Percentiles rank a stretch among this genome's conserved stretches.
phyloP scores from a whole-genome alignment of 2,113 vertebrate species.

The Labeo rohita region DNA sequence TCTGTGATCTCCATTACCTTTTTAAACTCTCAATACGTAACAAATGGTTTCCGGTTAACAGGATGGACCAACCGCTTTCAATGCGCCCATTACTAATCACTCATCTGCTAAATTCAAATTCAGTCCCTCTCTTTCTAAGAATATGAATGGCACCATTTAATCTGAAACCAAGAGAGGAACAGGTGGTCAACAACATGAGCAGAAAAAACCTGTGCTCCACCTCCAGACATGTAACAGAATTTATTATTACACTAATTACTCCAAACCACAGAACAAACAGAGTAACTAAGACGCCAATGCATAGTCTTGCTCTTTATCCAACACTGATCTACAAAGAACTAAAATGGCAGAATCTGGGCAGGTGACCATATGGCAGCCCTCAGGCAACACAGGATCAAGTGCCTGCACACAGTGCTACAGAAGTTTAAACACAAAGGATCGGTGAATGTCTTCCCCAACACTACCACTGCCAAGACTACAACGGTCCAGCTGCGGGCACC shows the following conservation, averaged over 20 bases:
- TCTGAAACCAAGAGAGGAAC: slow-evolving; percentile 40
- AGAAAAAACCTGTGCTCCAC: background rate
- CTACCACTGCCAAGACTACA: background rate
- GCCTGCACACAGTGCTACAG: slow-evolving; percentile 4
- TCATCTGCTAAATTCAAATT: background rate
- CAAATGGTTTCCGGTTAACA: background rate
- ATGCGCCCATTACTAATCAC: background rate
- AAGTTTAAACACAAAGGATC: slow-evolving; percentile 13
- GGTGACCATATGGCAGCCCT: slow-evolving; percentile 38
- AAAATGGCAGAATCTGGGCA: background rate
- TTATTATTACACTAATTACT: slow-evolving; percentile 8
- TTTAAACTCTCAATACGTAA: background rate
- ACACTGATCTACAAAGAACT: slow-evolving; percentile 7
- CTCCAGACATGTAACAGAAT: slow-evolving; percentile 9
- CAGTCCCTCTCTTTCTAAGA: too few relatives aligned
- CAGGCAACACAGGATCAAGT: slow-evolving; percentile 26
- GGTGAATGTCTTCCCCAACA: background rate
- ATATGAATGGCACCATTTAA: slow-evolving; percentile 14
- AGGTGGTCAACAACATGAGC: slow-evolving; percentile 24
- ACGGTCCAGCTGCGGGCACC: slow-evolving; percentile 12
- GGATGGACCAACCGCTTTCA: background rate
- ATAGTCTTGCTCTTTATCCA: slow-evolving; percentile 24
- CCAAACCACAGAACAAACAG: slow-evolving; percentile 16
- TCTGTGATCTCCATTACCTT: background rate
- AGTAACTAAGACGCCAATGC: background rate